phyloP scores from a whole-genome alignment of 2,888 invertebrate species.

The Matsumyia berberina region DNA sequence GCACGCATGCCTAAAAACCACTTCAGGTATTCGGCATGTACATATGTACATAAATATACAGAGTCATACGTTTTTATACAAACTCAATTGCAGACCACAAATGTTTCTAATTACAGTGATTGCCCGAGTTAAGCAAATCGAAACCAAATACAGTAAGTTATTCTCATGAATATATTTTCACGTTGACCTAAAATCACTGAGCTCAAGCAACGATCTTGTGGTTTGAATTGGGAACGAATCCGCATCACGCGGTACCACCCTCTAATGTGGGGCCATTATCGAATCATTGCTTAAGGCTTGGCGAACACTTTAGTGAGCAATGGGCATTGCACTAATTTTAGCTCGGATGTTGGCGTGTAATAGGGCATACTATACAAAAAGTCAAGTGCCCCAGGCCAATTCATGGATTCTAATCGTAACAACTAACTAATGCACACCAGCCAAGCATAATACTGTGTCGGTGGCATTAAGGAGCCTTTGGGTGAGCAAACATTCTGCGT shows the following conservation, averaged over 20 bases:
- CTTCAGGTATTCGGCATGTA: background rate
- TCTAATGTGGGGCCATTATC: constrained; percentile 56
- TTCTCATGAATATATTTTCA: constrained; percentile 34
- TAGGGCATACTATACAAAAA: constrained; percentile 56
- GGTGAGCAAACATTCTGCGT: constrained; percentile 40
- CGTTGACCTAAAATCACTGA: constrained; percentile 48
- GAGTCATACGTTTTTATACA: constrained; percentile 12
- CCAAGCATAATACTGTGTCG: constrained; percentile 8
- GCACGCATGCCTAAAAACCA: background rate
- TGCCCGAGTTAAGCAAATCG: constrained; percentile 54
- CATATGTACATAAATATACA: no score
- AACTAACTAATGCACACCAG: constrained; percentile 41
- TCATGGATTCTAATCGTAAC: constrained; percentile 48
- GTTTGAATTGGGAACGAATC: constrained; percentile 57
- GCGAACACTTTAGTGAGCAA: constrained; percentile 48
- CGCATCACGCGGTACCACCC: constrained; percentile 40
- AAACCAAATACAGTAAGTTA: constrained; percentile 63
- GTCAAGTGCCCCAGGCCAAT: constrained; percentile 54
- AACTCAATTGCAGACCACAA: constrained; percentile 33
- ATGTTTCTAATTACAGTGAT: constrained; percentile 62
- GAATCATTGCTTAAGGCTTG: constrained; percentile 45
- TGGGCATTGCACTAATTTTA: constrained; percentile 41
- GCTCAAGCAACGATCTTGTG: constrained; percentile 31
- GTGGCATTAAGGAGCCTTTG: constrained; percentile 2
- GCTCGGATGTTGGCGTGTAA: constrained; percentile 34